Percentiles rank a stretch among this genome's conserved stretches.
Evolutionary conservation across 2,797 vertebrate genomes (phyloP).

Genomic region (Platalea minor): DNA sequence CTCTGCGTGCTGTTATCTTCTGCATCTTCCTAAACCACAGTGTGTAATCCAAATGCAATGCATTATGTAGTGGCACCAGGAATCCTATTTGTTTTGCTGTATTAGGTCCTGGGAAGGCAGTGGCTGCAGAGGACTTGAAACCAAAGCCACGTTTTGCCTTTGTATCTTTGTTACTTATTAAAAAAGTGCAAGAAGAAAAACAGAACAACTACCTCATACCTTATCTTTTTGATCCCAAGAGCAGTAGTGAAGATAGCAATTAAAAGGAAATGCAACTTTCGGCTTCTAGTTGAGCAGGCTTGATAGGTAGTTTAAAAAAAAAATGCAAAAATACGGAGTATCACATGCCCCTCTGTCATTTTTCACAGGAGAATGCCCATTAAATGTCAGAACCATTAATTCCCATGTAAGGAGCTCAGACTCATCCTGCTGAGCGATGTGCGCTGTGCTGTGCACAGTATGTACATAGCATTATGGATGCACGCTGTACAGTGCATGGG

Average conservation of each 20-base stretch:
- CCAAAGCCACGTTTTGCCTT: not conserved
- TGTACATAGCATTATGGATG: fast-evolving
- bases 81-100: not conserved
- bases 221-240: not conserved
- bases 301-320: not conserved
- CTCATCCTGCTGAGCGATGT: not conserved
- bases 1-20: not conserved
- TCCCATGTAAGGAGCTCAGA: not conserved
- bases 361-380: not conserved
- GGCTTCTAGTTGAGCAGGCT: not conserved
- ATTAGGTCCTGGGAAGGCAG: not conserved
- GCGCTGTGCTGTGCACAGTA: not conserved
- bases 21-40: not conserved
- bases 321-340: not conserved
- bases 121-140: not conserved
- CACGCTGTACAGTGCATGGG: fast-evolving
- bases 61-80: not conserved
- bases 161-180: not conserved
- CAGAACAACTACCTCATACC: not conserved
- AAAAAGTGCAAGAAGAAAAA: not conserved
- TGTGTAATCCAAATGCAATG: not conserved
- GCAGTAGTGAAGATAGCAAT: not conserved
- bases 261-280: not conserved
- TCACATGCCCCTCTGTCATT: not conserved
- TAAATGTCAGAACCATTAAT: not conserved